Evolutionary conservation across 2,888 invertebrate genomes (phyloP).

Genomic region (Bedellia somnulentella): DNA sequence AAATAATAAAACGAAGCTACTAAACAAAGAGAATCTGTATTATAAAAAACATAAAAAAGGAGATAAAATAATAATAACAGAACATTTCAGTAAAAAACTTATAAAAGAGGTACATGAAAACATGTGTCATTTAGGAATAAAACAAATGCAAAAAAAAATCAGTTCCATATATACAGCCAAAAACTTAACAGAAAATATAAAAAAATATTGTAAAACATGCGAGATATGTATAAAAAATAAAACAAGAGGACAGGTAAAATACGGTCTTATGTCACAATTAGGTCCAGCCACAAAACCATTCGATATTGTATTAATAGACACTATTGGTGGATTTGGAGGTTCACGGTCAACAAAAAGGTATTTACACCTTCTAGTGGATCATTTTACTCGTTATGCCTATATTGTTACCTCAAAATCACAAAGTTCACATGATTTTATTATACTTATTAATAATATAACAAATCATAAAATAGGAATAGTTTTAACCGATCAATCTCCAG

Average conservation of each 20-base stretch:
- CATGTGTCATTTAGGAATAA: slow-evolving; percentile 13
- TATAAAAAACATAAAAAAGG: slow-evolving; percentile 2
- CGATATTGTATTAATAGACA: no score
- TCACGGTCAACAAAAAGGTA: not conserved
- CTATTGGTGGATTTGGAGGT: not conserved
- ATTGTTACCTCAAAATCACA: not conserved
- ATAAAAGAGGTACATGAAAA: slow-evolving; percentile 12
- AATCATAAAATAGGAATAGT: not conserved
- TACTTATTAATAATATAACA: not conserved
- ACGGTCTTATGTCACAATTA: slow-evolving; percentile 1
- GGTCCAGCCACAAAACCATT: no score
- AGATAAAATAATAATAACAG: slow-evolving; percentile 12
- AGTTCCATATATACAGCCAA: slow-evolving; percentile 11
- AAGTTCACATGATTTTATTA: not conserved
- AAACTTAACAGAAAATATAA: slow-evolving; percentile 11
- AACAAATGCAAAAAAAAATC: slow-evolving; percentile 12
- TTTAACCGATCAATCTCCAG: not conserved
- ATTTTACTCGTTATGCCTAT: not conserved
- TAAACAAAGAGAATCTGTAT: not conserved
- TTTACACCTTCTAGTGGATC: no score
- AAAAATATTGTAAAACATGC: slow-evolving; percentile 5
- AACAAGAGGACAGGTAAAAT: not conserved
- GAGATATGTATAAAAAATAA: slow-evolving; percentile 5
- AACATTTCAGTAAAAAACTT: slow-evolving; percentile 12
- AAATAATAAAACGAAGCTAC: slow-evolving; percentile 5